A percentile compares a stretch with the other conserved stretches of the same genome.
These are phyloP conservation scores for Etheostoma cragini DNA, from an alignment of 2,113 vertebrate species.

Conservation along the genomic window DNA sequence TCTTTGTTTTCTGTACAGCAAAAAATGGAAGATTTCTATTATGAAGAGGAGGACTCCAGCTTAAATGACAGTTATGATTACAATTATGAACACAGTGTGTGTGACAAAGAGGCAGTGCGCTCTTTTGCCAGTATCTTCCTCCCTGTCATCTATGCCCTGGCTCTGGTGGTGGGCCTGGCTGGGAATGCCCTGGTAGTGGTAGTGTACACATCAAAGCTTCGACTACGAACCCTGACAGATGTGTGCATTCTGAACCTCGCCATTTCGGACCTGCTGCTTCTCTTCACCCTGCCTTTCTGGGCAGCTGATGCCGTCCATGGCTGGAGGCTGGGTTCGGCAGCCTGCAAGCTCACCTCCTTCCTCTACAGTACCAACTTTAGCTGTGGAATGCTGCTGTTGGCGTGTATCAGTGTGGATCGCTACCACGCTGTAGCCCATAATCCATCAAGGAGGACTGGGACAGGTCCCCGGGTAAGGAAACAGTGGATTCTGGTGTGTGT, in stretches of 20 bases:
- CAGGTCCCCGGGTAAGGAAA: constrained; percentile 16
- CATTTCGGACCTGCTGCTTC: constrained; percentile 90
- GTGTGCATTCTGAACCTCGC: constrained; percentile 93
- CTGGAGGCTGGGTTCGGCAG: constrained; percentile 86
- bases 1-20: constrained; percentile 24
- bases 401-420: constrained; percentile 93
- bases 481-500: constrained; percentile 70
- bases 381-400: constrained; percentile 93
- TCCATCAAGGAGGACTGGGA: constrained; percentile 19
- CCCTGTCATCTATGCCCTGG: constrained; percentile 87
- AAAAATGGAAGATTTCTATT: constrained; percentile 76
- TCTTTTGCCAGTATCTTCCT: constrained; percentile 89
- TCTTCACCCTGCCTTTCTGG: constrained; percentile 95
- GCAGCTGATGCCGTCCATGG: constrained; percentile 89
- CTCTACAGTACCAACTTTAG: constrained; percentile 93
- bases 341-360: constrained; percentile 91
- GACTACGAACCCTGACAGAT: constrained; percentile 89
- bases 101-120: constrained; percentile 89
- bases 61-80: constrained; percentile 81
- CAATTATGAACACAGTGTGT: constrained; percentile 85
- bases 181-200: constrained; percentile 91
- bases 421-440: constrained; percentile 81
- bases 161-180: constrained; percentile 88
- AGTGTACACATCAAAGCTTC: constrained; percentile 88
- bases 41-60: constrained; percentile 55